Percentiles rank a stretch among this genome's conserved stretches.
phyloP scores from a whole-genome alignment of 2,888 invertebrate genomes.

The Phytoseiulus persimilis region DNA sequence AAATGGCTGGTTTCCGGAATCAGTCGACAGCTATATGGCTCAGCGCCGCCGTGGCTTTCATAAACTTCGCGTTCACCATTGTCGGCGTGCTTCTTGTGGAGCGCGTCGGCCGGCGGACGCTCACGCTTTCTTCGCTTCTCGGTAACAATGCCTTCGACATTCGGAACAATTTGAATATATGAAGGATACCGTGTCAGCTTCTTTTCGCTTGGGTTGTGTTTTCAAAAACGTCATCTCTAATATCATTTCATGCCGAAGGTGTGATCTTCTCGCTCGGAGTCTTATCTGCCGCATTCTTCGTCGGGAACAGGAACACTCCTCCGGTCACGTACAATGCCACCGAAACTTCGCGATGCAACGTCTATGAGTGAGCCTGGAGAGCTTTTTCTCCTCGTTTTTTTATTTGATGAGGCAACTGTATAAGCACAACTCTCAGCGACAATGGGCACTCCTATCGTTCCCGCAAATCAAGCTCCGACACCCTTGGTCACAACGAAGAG shows the following conservation, averaged over 20 bases:
- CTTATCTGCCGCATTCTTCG: conserved; percentile 52
- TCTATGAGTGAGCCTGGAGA: conserved; percentile 42
- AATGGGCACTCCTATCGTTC: too few relatives aligned
- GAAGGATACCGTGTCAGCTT: background rate
- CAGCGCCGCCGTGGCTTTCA: conserved; percentile 50
- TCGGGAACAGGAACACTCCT: conserved; percentile 50
- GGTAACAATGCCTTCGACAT: conserved; percentile 47
- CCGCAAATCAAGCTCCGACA: too few relatives aligned
- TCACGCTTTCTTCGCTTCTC: conserved; percentile 48
- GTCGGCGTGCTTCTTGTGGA: conserved; percentile 54
- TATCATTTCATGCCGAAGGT: conserved; percentile 45
- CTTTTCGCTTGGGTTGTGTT: background rate
- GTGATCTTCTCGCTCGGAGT: conserved; percentile 50
- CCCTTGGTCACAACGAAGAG: too few relatives aligned
- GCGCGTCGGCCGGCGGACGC: conserved; percentile 51
- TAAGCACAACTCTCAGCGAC: too few relatives aligned
- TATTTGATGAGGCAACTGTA: too few relatives aligned
- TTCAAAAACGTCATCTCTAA: background rate
- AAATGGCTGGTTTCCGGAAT: conserved; percentile 52
- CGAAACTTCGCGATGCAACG: conserved; percentile 41
- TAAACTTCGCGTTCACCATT: conserved; percentile 54
- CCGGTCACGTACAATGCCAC: conserved; percentile 45
- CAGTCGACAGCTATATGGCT: conserved; percentile 54
- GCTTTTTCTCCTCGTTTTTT: too few relatives aligned
- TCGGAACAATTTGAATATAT: background rate